These are phyloP conservation scores for Gulo gulo DNA, from an alignment of 2,113 vertebrate genomes.

Conservation along the genomic window DNA sequence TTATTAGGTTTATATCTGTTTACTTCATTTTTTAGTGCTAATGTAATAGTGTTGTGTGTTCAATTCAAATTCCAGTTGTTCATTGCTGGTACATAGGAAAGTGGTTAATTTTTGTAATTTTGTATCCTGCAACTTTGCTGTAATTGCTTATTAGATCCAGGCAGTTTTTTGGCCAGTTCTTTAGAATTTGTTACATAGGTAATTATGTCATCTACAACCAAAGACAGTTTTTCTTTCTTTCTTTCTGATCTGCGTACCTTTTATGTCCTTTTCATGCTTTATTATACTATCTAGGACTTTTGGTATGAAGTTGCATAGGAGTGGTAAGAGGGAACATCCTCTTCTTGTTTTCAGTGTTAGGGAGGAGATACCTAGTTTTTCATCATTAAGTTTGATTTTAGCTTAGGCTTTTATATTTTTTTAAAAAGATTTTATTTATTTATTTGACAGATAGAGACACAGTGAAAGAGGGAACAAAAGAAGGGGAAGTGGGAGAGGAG, in stretches of 20 bases:
- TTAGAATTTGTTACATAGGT: neutral
- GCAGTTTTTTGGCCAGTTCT: neutral
- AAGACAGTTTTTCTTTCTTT: neutral
- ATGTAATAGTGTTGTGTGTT: neutral
- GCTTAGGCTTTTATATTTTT: neutral
- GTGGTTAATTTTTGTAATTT: neutral
- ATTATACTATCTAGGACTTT: neutral
- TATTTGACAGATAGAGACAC: too few relatives aligned
- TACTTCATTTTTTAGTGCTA: neutral
- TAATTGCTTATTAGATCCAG: neutral
- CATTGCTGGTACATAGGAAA: neutral
- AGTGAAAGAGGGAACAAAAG: too few relatives aligned
- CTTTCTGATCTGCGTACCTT: neutral
- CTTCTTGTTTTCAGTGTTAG: neutral
- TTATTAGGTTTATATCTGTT: neutral
- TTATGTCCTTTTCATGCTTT: neutral
- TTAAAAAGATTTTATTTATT: neutral
- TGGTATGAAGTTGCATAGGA: neutral
- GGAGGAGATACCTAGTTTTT: neutral
- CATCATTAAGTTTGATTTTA: neutral
- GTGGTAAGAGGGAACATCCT: neutral
- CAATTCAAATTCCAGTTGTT: neutral
- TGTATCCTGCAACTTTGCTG: neutral
- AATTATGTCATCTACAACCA: neutral
- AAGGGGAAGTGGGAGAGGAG: too few relatives aligned